These are phyloP conservation scores for Erythrolamprus reginae DNA, from an alignment of 2,113 vertebrate species.

Conservation along the genomic window DNA sequence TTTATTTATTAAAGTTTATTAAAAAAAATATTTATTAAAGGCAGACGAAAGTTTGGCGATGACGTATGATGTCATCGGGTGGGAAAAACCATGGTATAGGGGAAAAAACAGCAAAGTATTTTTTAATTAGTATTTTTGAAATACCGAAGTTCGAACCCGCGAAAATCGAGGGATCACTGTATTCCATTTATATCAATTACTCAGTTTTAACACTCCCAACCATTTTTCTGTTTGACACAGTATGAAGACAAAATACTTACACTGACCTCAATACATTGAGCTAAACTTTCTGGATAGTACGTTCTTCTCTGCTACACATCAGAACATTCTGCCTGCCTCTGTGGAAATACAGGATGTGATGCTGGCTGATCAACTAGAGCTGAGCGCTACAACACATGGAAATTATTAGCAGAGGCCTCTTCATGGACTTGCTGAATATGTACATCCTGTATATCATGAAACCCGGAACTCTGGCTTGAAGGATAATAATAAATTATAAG, in stretches of 20 bases:
- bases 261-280: neutral
- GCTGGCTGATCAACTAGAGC: constrained; percentile 19
- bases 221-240: neutral
- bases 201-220: neutral
- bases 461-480: neutral
- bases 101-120: too few species aligned
- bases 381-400: constrained; percentile 29
- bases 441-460: neutral
- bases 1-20: too few species aligned
- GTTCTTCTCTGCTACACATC: neutral
- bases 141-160: too few species aligned
- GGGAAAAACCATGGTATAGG: too few species aligned
- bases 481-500: neutral
- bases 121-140: too few species aligned
- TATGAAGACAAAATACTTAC: neutral
- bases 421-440: neutral
- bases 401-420: neutral
- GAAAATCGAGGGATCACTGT: too few species aligned
- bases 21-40: too few species aligned
- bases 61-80: too few species aligned
- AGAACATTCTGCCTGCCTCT: constrained; percentile 8
- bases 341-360: neutral
- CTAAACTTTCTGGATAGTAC: neutral
- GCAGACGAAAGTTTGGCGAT: too few species aligned
- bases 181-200: neutral